phyloP scores from a whole-genome alignment of 2,888 invertebrate genomes.

The Sisyra nigra region DNA sequence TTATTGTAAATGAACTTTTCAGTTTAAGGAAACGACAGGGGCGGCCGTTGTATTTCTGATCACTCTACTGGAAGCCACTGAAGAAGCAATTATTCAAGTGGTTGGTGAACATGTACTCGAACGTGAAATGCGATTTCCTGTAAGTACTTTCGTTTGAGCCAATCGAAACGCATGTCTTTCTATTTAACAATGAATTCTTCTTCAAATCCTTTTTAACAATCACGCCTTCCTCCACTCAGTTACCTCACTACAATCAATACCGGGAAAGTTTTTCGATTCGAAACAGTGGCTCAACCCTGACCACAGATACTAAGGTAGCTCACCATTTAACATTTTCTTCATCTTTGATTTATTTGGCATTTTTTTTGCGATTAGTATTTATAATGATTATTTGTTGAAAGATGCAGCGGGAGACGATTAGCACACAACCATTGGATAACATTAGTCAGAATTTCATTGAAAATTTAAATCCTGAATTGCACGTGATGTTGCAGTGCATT shows the following conservation, averaged over 20 bases:
- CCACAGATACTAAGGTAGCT: not conserved
- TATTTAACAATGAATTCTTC: not conserved
- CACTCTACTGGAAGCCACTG: slow-evolving; percentile 32
- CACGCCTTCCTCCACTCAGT: not conserved
- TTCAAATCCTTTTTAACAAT: not conserved
- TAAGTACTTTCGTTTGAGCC: too few species aligned
- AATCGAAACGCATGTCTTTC: slow-evolving; percentile 8
- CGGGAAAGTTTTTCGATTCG: too few species aligned
- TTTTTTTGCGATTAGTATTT: slow-evolving; percentile 12
- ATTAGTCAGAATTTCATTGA: not conserved
- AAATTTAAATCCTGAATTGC: slow-evolving; percentile 8
- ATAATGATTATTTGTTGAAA: too few species aligned
- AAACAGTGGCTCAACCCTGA: not conserved
- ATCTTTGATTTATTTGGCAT: slow-evolving; percentile 13
- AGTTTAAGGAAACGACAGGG: slow-evolving; percentile 30
- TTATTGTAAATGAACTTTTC: slow-evolving; percentile 12
- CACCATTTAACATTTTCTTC: too few species aligned
- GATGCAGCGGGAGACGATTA: too few species aligned
- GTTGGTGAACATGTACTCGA: slow-evolving; percentile 32
- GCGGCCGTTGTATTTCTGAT: slow-evolving; percentile 35
- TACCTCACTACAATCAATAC: not conserved
- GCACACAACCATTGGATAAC: not conserved
- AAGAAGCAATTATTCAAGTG: slow-evolving; percentile 43
- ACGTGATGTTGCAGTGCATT: slow-evolving; percentile 7
- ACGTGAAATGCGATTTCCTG: slow-evolving; percentile 31